Evolutionary conservation across 2,113 vertebrate genomes (phyloP).

Genomic region (Prionailurus bengalensis): DNA sequence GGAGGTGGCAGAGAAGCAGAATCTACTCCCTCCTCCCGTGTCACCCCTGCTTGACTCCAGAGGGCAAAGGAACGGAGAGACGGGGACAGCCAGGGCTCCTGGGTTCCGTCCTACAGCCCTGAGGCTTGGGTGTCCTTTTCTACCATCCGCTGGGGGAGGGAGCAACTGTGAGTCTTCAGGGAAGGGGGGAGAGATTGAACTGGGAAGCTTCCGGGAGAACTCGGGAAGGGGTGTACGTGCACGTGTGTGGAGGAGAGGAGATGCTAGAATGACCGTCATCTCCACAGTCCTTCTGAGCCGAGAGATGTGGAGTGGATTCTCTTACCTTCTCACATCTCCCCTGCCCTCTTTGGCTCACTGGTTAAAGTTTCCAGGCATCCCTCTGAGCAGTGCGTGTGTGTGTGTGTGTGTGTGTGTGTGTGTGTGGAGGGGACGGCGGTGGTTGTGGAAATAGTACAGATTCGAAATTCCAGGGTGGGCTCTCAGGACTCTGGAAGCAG

Average conservation of each 20-base stretch:
- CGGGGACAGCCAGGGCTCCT: neutral
- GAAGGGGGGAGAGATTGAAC: neutral
- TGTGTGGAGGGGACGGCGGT: too few relatives aligned
- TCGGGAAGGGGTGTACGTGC: neutral
- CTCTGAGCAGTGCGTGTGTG: too few relatives aligned
- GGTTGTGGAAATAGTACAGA: neutral
- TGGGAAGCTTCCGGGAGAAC: neutral
- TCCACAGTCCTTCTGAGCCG: neutral
- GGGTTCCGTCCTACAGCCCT: neutral
- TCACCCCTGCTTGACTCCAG: neutral
- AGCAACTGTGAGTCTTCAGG: neutral
- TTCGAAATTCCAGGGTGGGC: neutral
- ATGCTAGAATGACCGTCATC: neutral
- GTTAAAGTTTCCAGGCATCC: neutral
- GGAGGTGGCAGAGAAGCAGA: neutral
- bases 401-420: too few relatives aligned
- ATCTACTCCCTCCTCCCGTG: rapidly evolving
- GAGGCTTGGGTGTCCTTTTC: neutral
- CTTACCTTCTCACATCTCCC: neutral
- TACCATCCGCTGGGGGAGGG: neutral
- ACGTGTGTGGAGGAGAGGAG: neutral
- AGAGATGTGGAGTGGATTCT: neutral
- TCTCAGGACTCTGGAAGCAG: conserved; percentile 85
- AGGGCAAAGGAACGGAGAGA: neutral
- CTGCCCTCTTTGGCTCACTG: neutral